Conservation (phyloP, 2,113 vertebrate genomes). For the Pungitius pungitius region DNA sequence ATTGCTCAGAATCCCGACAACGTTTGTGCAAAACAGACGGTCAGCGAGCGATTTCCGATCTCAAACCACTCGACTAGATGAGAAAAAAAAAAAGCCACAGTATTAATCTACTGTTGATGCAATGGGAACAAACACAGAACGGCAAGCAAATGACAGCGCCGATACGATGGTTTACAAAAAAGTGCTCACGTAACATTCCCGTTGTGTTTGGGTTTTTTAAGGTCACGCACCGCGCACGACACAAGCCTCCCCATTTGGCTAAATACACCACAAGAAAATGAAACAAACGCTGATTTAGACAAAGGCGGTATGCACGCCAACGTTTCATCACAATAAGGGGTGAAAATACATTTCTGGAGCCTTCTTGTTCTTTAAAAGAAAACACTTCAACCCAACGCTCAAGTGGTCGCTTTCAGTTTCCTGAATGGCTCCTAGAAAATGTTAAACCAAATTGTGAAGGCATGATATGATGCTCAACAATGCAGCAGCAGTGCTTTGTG, state of each 20-base stretch:
- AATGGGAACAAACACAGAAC: slow-evolving; percentile 24
- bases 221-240: slow-evolving; percentile 31
- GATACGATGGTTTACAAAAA: slow-evolving; percentile 13
- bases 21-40: slow-evolving; percentile 16
- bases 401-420: slow-evolving; percentile 7
- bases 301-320: slow-evolving; percentile 9
- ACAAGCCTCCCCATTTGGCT: slow-evolving; percentile 19
- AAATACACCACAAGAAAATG: slow-evolving; percentile 19
- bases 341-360: slow-evolving; percentile 6
- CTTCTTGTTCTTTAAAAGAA: background rate
- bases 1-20: slow-evolving; percentile 39
- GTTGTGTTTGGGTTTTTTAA: slow-evolving; percentile 34
- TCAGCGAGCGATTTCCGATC: slow-evolving; percentile 23
- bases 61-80: slow-evolving; percentile 13
- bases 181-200: slow-evolving; percentile 16
- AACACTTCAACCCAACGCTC: slow-evolving; percentile 2
- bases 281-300: background rate
- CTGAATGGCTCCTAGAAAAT: slow-evolving; percentile 19
- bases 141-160: slow-evolving; percentile 43
- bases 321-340: background rate
- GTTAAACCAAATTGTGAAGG: slow-evolving; percentile 18
- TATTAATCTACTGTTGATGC: slow-evolving; percentile 34
- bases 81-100: slow-evolving; percentile 29
- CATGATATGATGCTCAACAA: slow-evolving; percentile 8
- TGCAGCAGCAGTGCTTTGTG: background rate